Evolutionary conservation across 2,113 vertebrate genomes (phyloP), one percentile per base, ranked within the genome.

Genomic region (Climacteris rufus): DNA sequence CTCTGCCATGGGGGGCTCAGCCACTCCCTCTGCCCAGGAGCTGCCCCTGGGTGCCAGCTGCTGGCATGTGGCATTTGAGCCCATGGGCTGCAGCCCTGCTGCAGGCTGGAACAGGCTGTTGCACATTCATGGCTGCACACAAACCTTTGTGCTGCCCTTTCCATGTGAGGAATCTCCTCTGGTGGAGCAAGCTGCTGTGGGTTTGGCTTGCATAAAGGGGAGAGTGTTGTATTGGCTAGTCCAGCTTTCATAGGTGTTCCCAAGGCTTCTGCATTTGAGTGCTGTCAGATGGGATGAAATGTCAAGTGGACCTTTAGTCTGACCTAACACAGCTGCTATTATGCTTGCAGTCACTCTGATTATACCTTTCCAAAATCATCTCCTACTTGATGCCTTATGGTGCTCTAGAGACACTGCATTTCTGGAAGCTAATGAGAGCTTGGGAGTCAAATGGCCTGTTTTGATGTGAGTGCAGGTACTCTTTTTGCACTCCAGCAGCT

Each of bases 111-210:
- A 7, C 44, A 40, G 44, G 2, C 44, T 24, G 15, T 3, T 64
- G 54, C 1, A 4, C 30, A 1, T 10, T 5, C 3, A 0, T 5
- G 20, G 11, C 44, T 70, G 30, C 45, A 37, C 42, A 33, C 52
- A 57, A n/a, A 1, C 59, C 84, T 39, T 63, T 18, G 0, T 23
- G 37, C 20, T 49, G 0, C 3, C 63, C 74, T 9, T 52, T 27
- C 59, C 52, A 6, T 18, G 17, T 39, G 65, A 49, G 44, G 15
- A 52, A 60, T 16, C 3, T 10, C 13, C 21, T 39, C 53, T 42
- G 37, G 33, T 71, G 30, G 47, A 44, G 50, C 4, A 18, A 35
- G 40, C 13, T 61, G 18, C 3, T 3, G 1, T 50, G 70, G 33
- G 33, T 33, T 86, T 56, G 40, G 30, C 53, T 72, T 13, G 4